Evolutionary conservation across 1,140 invertebrate species (phyloP), one percentile per base, ranked within the genome.

Genomic region (Pararge aegeria): DNA sequence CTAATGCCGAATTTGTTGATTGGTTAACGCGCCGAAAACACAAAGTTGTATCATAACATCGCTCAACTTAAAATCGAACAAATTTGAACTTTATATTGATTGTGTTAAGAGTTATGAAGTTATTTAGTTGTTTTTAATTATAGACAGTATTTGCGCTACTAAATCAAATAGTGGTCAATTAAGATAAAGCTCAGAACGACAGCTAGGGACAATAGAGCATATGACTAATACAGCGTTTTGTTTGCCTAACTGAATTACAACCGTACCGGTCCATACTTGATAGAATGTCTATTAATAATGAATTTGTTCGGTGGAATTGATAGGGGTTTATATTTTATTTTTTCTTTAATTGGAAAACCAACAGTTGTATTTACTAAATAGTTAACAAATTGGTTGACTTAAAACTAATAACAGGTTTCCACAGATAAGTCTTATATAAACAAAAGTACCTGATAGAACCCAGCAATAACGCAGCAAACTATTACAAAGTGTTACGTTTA

Each of bases 141-240:
- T 30, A 19, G 48, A 70, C 60, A 42, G 30, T 55, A 42, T 67
- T 75, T 68, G 73, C 66, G 68, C 73, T 64, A 82, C 75, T 88
- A 85, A 88, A 88, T 88, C 83, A 86, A 86, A 88, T 78, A 71
- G 75, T 75, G 80, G 80, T 86, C 85, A 88, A 88, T 88, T 88
- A 88, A 86, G 85, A 88, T 88, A 88, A 88, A 85, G 77, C 81
- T 70, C 67, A 65, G 62, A 75, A 64, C 75, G 81, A 86, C 81
- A 83, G 80, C 78, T 69, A 66, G 67, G 73, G 75, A 88, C 85
- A 88, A 83, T 88, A 73, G 73, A 69, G 60, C 70, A 79, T 86
- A 80, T 86, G 83, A 86, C 83, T 86, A 88, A 84, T 81, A 68
- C 74, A 57, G 56, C 73, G 73, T 83, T 84, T 84, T 84, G 83